Base-by-base conservation (phyloP, 2,888 invertebrate genomes). In the Bibio marci region DNA sequence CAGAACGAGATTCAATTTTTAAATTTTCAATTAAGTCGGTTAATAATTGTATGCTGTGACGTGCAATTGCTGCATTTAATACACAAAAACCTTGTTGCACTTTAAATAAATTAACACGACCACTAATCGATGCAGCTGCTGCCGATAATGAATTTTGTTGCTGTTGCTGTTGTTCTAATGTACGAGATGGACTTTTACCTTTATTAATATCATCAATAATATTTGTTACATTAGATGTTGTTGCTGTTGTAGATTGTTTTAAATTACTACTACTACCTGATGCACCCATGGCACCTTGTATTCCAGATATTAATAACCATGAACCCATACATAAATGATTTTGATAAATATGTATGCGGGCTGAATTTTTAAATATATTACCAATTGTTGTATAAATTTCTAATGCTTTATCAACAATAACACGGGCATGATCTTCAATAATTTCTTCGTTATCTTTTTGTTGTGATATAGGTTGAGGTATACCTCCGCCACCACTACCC, bases 281-380 rank as follows among this genome's bases (percentile, higher is more conserved):
- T 0, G 69, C 69, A 1, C 73, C 76, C 39, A 86, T 65, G 43
- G 85, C 82, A 44, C 80, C 80, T 58, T 91, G 88, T 15, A 92
- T 69, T 1, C 91, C 91, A 38, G 81, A 80, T 15, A 90, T 71
- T 38, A 91, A 62, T 39, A 90, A 69, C 90, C 91, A 91, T 1
- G 82, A 77, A 8, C 87, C 88, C 48, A 88, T 77, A 63, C 90
- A 71, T 43, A 88, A 67, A 57, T 90, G 80, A 63, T 92, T 92
- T 63, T 91, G 90, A 50, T 85, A 76, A 35, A 85, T 73, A 77
- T 86, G 59, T 36, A 87, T 85, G 48, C 90, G 70, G 0, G 90
- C 86, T 4, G 90, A 90, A 39, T 71, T 73, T 55, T 80, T 81
- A 49, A 91, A 81, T 28, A 80, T 76, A 45, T 73, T 73, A 3